phyloP scores from a whole-genome alignment of 1,140 invertebrate genomes.

The Metopolophium dirhodum region DNA sequence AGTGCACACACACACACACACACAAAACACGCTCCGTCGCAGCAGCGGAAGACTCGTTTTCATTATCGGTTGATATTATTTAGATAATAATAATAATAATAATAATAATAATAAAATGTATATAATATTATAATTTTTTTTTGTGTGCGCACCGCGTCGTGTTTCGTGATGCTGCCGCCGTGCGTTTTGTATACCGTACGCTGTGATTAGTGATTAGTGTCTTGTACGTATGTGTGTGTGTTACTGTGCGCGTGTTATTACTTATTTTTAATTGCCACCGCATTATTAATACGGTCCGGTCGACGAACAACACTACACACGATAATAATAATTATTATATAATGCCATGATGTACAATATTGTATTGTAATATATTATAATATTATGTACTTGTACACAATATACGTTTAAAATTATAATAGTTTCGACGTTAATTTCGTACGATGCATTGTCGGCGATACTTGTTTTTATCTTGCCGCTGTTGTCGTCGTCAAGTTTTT shows the following conservation, averaged over 20 bases:
- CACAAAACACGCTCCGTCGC: background rate
- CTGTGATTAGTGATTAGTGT: background rate
- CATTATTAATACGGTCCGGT: background rate
- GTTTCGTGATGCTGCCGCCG: background rate
- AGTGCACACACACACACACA: background rate
- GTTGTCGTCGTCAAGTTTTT: background rate
- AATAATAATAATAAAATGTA: conserved; percentile 18
- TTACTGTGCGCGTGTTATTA: background rate
- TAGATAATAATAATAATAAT: conserved; percentile 12
- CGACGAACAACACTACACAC: background rate
- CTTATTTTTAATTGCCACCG: background rate
- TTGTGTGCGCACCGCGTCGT: background rate
- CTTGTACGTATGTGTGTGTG: background rate
- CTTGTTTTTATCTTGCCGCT: no score
- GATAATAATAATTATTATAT: background rate
- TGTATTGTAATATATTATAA: background rate
- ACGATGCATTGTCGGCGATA: background rate
- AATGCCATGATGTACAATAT: background rate
- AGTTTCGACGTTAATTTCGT: background rate
- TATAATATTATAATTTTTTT: background rate
- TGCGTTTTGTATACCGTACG: background rate
- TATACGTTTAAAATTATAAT: background rate
- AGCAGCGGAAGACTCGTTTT: background rate
- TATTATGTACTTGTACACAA: background rate
- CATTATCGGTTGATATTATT: conserved; percentile 16